Evolutionary conservation across 1,140 invertebrate genomes (phyloP), one percentile per base, ranked within the genome.

Genomic region (Coptotermes formosanus): DNA sequence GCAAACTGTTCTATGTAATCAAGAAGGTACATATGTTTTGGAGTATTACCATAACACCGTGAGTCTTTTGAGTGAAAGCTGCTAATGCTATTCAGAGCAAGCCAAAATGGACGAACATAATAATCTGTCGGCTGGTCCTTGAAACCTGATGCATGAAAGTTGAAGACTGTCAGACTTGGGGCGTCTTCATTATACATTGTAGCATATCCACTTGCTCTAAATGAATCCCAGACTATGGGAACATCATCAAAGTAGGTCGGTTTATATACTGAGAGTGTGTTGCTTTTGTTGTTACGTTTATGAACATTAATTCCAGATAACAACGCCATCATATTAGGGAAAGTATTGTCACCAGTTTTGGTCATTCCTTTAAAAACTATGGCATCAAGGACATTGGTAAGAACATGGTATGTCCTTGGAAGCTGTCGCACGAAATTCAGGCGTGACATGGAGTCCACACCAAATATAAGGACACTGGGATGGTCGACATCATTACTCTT

Each of bases 371-470:
- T 87, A 87, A 92, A 88, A 86, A 91, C 91, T 59, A 91, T 88
- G 8, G 89, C 89, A 19, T 88, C 88, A 48, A 91, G 86, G 14
- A 90, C 86, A n/a, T 90, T 87, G 6, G 89, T 88, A 0, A 94
- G 89, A 85, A 91, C 92, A 6, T 88, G 59, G 25, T 91, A 88
- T 0, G 93, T 93, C 81, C 89, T 88, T 4, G 91, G 91, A 90
- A 94, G 91, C 87, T 94, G 93, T 6, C 94, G 90, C 21, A 91
- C 89, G 85, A 93, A 92, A 89, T 94, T 94, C 38, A 93, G 89
- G 38, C 93, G 89, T 6, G 94, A 94, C 48, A 94, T 91, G 0
- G 93, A 92, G 89, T 94, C 94, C 6, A 94, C 88, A 11, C 93
- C 93, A 23, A 94, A 87, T 87, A 93, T 90, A 7, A 93, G 86